Conservation (phyloP, 2,888 invertebrate genomes). For the Tachystola acroxantha region DNA sequence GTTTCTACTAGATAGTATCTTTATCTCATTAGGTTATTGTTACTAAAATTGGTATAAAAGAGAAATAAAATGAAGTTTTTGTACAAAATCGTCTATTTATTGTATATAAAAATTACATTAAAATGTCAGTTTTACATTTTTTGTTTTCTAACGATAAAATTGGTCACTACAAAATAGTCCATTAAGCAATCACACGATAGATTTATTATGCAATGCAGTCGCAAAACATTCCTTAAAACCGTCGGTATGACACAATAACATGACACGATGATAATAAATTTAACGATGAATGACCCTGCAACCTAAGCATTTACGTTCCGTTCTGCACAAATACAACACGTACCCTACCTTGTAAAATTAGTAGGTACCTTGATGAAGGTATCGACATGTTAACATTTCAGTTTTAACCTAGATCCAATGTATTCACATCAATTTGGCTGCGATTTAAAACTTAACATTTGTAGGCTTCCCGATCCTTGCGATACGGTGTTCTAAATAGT, state of each 20-base stretch:
- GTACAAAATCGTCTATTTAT: conserved; percentile 77
- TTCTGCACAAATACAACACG: conserved; percentile 21
- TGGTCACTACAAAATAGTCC: conserved; percentile 77
- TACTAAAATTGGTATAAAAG: not conserved
- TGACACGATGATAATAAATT: conserved; percentile 29
- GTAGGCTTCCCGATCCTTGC: too few relatives aligned
- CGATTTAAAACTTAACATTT: conserved; percentile 14
- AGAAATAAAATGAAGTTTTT: conserved; percentile 44
- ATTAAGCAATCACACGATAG: conserved; percentile 68
- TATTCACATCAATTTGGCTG: conserved; percentile 8
- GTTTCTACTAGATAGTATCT: not conserved
- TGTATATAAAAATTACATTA: conserved; percentile 79
- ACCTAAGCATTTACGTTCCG: conserved; percentile 21
- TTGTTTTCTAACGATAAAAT: conserved; percentile 69
- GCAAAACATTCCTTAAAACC: conserved; percentile 50
- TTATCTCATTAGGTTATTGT: not conserved
- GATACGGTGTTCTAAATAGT: too few relatives aligned
- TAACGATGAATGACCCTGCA: conserved; percentile 22
- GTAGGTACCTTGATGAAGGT: not conserved
- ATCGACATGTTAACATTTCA: not conserved
- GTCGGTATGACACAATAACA: conserved; percentile 30
- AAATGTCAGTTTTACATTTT: conserved; percentile 75
- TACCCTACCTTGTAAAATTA: not conserved
- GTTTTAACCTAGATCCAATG: conserved; percentile 7
- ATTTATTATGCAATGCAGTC: conserved; percentile 60